A percentile compares a stretch with the other conserved stretches of the same genome.
phyloP scores from a whole-genome alignment of 2,888 invertebrate species.

The Amphipoea lucens region DNA sequence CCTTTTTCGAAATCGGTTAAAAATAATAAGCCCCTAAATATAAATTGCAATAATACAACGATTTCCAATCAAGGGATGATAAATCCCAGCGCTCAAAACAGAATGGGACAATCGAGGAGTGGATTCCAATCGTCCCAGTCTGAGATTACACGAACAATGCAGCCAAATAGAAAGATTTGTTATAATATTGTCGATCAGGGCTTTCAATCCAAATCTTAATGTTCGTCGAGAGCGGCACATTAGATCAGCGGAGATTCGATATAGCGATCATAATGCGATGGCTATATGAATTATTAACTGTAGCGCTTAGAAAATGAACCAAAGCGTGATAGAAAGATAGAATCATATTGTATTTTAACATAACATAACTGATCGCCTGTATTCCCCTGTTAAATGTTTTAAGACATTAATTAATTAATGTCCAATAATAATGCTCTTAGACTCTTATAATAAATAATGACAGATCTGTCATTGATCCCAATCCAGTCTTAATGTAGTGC shows the following conservation, averaged over 20 bases:
- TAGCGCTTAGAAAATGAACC: not conserved
- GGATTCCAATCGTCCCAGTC: slow-evolving; percentile 31
- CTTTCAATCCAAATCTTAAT: slow-evolving; percentile 15
- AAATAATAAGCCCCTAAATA: not conserved
- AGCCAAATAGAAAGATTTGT: slow-evolving; percentile 26
- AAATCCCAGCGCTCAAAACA: slow-evolving; percentile 16
- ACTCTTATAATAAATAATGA: not conserved
- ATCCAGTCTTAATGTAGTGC: not conserved
- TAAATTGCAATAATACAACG: not conserved
- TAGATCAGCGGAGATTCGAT: not conserved
- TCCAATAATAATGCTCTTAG: too few species aligned
- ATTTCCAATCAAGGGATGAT: slow-evolving; percentile 4
- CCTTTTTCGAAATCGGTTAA: too few species aligned
- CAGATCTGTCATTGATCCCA: not conserved
- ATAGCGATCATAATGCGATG: not conserved
- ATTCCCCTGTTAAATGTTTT: not conserved
- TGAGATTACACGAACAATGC: slow-evolving; percentile 42
- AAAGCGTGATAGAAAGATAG: not conserved
- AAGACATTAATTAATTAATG: not conserved
- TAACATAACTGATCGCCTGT: not conserved
- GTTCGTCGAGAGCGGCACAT: slow-evolving; percentile 10
- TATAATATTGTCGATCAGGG: slow-evolving; percentile 38
- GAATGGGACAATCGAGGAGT: slow-evolving; percentile 13
- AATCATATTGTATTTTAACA: not conserved
- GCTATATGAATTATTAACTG: not conserved